Evolutionary conservation across 2,888 invertebrate species (phyloP).

Genomic region (Xestia ashworthii): DNA sequence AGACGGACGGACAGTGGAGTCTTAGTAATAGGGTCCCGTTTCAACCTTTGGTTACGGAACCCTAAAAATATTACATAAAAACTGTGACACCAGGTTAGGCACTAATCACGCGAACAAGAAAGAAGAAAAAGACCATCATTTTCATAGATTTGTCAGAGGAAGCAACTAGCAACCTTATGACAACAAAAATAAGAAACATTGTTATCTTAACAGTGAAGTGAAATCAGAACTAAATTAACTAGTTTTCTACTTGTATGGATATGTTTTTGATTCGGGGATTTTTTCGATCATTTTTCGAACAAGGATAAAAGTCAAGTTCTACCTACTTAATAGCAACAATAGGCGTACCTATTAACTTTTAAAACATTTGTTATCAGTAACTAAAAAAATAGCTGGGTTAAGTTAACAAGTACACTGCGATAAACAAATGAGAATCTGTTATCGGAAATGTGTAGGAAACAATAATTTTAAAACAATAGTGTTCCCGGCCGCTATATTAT

Average conservation of each 20-base stretch:
- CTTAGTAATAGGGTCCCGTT: too few species aligned
- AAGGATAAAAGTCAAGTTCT: neutral
- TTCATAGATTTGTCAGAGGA: too few species aligned
- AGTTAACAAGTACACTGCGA: conserved; percentile 16
- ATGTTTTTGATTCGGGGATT: neutral
- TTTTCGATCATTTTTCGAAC: neutral
- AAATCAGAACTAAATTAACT: neutral
- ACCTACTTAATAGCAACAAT: neutral
- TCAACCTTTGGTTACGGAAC: too few species aligned
- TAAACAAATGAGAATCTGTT: conserved; percentile 11
- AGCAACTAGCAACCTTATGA: too few species aligned
- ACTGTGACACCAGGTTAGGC: too few species aligned
- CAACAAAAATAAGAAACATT: neutral
- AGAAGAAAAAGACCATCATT: too few species aligned
- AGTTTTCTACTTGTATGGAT: too few species aligned
- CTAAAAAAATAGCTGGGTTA: conserved; percentile 1
- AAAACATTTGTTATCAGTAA: conserved; percentile 14
- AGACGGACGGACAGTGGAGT: too few species aligned
- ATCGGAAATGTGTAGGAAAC: neutral
- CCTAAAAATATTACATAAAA: too few species aligned
- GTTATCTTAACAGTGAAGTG: too few species aligned
- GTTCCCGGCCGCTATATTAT: neutral
- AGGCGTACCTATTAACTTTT: neutral
- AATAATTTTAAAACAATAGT: conserved; percentile 2
- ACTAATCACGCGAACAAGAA: too few species aligned